A percentile compares a stretch with the other conserved stretches of the same genome.
phyloP scores from a whole-genome alignment of 2,888 invertebrate genomes.

The Pachymerium ferrugineum region DNA sequence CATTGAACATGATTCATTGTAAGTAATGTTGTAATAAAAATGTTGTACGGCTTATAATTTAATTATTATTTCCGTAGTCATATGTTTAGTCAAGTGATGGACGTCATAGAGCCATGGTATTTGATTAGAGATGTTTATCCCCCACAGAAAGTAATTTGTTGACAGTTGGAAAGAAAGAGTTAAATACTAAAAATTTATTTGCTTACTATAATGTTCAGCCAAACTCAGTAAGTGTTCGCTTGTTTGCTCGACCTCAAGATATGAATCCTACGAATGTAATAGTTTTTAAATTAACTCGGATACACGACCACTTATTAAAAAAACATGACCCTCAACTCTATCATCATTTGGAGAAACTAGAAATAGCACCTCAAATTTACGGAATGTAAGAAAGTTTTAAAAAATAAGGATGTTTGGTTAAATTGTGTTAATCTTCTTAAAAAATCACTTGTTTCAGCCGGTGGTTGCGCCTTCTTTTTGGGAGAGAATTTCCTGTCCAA shows the following conservation, averaged over 20 bases:
- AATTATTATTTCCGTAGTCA: conserved; percentile 42
- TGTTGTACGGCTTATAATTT: neutral
- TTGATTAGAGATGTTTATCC: conserved; percentile 44
- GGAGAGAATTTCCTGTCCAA: conserved; percentile 71
- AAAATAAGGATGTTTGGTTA: neutral
- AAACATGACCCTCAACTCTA: conserved; percentile 59
- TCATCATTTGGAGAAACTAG: conserved; percentile 61
- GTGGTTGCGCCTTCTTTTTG: conserved; percentile 76
- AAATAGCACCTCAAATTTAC: conserved; percentile 76
- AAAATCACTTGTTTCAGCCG: conserved; percentile 65
- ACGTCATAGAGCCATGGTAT: conserved; percentile 51
- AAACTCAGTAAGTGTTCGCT: conserved; percentile 40
- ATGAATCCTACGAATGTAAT: conserved; percentile 48
- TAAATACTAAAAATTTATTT: neutral
- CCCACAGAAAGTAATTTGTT: conserved; percentile 32
- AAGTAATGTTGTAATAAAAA: conserved; percentile 46
- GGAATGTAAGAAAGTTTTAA: conserved; percentile 62
- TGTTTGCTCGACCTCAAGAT: conserved; percentile 48
- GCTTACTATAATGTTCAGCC: conserved; percentile 17
- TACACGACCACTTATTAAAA: conserved; percentile 59
- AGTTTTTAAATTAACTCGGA: conserved; percentile 49
- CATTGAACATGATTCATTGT: conserved; percentile 76
- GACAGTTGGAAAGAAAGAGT: too few relatives aligned
- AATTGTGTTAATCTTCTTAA: too few relatives aligned
- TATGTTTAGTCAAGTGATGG: conserved; percentile 52